Base-by-base conservation (phyloP, 2,888 invertebrate genomes). In the Noctua comes region DNA sequence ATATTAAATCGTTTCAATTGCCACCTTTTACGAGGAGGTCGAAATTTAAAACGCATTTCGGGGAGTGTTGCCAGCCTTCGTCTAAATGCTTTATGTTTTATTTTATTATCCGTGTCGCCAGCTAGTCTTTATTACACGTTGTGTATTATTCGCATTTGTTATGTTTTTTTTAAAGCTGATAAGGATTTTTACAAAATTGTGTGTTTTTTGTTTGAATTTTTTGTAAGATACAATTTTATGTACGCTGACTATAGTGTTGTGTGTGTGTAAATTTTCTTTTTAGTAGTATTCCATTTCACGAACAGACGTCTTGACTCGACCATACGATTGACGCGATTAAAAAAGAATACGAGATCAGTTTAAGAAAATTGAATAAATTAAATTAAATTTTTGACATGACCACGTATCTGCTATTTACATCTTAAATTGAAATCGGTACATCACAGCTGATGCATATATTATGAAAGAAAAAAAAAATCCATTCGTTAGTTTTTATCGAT, bases 21-120 rank as follows among this genome's bases (percentile, higher is more conserved):
- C 90, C 82, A 82, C 80, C 83, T 92, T 94, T 94, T 93, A 93
- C 90, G 93, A 92, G 87, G 88, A 86, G 88, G 90, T 89, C 89
- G 90, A 92, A 93, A 94, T 92, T 93, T 93, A 91, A 93, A 94
- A 92, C 90, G 88, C 90, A 89, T 91, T 89, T 88, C 86, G 90
- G 78, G 84, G 82, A 86, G 82, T 88, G 86, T 82, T 85, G 86
- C 89, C 87, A 88, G 83, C 88, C 83, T 89, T 73, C 77, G 77
- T 82, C 90, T 91, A 92, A 93, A 92, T 91, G 92, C 88, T 93
- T 93, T 92, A 93, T 90, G 91, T 88, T 87, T 85, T 86, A 87
- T 91, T 93, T 93, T 93, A 93, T 92, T 91, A 80, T 86, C 84
- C 90, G 86, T 92, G 91, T 92, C 92, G 91, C 88, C 90, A 90